Evolutionary conservation across 2,113 vertebrate species (phyloP).

Genomic region (Melanerpes formicivorus): DNA sequence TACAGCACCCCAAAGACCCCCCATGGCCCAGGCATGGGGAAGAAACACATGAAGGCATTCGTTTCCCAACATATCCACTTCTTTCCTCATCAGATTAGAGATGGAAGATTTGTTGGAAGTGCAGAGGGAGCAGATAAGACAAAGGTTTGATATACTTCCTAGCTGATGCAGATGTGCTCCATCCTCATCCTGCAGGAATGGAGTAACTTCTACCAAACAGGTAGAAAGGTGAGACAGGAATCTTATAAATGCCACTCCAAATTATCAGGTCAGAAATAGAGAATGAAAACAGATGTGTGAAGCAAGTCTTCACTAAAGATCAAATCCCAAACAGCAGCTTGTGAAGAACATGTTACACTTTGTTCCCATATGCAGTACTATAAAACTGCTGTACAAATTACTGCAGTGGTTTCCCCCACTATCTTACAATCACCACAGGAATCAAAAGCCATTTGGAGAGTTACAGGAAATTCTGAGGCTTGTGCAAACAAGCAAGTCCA

Average conservation of each 20-base stretch:
- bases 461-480: background rate
- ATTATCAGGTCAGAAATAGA: background rate
- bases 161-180: background rate
- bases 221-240: background rate
- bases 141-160: background rate
- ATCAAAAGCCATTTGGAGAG: background rate
- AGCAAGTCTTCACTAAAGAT: background rate
- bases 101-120: background rate
- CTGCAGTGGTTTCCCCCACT: background rate
- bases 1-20: background rate
- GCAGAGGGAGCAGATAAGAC: background rate
- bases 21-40: fast-evolving
- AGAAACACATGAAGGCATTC: background rate
- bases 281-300: background rate
- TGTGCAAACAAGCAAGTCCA: background rate
- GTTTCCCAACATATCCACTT: background rate
- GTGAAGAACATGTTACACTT: background rate
- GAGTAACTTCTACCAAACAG: background rate
- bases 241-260: background rate
- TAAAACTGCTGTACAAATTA: background rate
- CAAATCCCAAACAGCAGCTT: background rate
- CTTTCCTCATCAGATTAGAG: background rate
- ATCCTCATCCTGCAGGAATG: background rate
- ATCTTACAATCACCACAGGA: background rate
- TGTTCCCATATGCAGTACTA: background rate